Base-by-base conservation (phyloP, 1,140 invertebrate species). In the Drosophila arawakana region DNA sequence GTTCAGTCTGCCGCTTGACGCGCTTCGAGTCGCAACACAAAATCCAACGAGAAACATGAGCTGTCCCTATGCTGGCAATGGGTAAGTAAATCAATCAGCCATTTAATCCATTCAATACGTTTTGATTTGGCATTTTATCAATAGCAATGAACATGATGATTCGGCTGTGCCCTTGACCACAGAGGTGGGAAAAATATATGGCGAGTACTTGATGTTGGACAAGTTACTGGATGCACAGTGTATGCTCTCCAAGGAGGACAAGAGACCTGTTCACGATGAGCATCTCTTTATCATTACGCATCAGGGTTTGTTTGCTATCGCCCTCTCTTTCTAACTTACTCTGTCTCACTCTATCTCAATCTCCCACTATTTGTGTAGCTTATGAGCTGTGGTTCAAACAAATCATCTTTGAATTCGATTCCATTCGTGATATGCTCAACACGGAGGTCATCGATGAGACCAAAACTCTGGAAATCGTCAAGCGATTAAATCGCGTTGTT, bases 351-450 rank as follows among this genome's bases (percentile, higher is more conserved):
- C 25, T 49, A 11, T 39, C 21, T 6, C 15, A 55, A 0, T 15
- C 37, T 37, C 15, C 18, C 15, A n/a, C 34, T 60, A 13, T 18
- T 1, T 43, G n/a, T 43, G 3, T 43, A 99, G 98, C 98, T 1
- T 99, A 99, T 93, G 99, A 99, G 92, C 93, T 99, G 11, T 99
- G 99, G 99, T 99, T 99, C 94, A 99, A 99, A 93, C 98, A 99
- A 94, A 99, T 99, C 43, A 96, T 99, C 60, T 99, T 96, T 91
- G 99, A 99, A 91, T 93, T 99, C 63, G 98, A 99, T 91, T 99
- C 98, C 0, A 96, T 99, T 7, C 93, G 98, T 57, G 93, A 94
- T 2, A 93, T 99, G 49, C 97, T 99, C 79, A 96, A 95, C 71
- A 94, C 95, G 1, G 93, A 95, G 82, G 95, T 95, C 76, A 93